Conservation (phyloP, 2,888 invertebrate genomes). For the Nephrotoma guestfalica region DNA sequence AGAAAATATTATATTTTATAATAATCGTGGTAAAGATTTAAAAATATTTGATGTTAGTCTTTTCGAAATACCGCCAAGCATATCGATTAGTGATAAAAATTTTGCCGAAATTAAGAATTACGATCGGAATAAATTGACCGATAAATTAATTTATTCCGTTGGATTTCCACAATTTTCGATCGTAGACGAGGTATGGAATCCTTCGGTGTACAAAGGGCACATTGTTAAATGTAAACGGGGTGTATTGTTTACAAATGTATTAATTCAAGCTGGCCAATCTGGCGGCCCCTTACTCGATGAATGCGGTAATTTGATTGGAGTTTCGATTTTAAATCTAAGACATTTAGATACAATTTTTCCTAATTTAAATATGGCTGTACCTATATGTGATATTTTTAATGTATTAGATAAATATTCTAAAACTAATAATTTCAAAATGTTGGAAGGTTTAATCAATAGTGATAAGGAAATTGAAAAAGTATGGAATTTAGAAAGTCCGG, state of each 20-base stretch:
- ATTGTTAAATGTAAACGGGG: neutral
- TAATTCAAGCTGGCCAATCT: neutral
- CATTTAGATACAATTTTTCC: neutral
- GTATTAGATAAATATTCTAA: neutral
- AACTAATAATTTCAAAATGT: neutral
- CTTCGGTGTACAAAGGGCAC: neutral
- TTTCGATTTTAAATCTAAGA: neutral
- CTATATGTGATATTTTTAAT: neutral
- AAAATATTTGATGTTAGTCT: neutral
- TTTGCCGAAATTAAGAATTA: neutral
- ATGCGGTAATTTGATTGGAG: neutral
- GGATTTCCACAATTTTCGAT: neutral
- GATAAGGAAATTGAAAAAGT: neutral
- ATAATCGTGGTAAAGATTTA: neutral
- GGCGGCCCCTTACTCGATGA: neutral
- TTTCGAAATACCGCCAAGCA: neutral
- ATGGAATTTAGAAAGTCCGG: neutral
- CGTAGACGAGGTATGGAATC: neutral
- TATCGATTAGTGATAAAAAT: neutral
- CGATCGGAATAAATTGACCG: neutral
- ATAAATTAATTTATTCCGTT: neutral
- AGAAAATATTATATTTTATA: neutral
- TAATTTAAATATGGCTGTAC: neutral
- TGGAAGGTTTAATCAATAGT: neutral
- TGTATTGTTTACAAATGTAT: neutral